Base-by-base conservation (phyloP, 1,140 invertebrate genomes). In the Spodoptera litura region DNA sequence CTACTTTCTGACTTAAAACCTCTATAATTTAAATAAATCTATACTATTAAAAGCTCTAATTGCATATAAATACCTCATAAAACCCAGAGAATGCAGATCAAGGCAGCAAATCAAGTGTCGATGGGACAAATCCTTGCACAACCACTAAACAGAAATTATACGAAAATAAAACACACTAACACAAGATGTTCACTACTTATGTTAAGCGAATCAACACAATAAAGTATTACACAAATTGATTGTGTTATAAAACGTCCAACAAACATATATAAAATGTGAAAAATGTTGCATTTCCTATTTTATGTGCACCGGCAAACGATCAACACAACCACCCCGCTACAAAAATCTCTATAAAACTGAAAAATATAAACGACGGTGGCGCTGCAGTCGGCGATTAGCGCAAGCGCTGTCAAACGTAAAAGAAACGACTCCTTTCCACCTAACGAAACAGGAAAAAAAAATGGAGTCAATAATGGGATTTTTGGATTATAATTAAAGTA, bases 331-430 rank as follows among this genome's bases (percentile, higher is more conserved):
- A 80, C 87, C 38, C 38, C 81, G 77, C 81, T 73, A 81, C 84
- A 89, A 90, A 90, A 92, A 88, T 88, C 88, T 87, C 88, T 89
- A 89, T 76, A 88, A 92, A 94, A 94, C 93, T 94, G 89, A 90
- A 88, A 85, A 89, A 85, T 20, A 56, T 71, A 59, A 35, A 38
- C 71, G 31, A 83, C 68, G 78, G 78, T 53, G 86, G 88, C 89
- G 91, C 89, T 83, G 87, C 85, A 78, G 59, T 84, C 82, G 80
- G 49, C 51, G 76, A 87, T 87, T 87, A 70, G 88, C 90, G 89
- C 87, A 89, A 82, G 89, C 91, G 91, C 89, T 89, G 86, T 91
- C 88, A 89, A 84, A 78, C 61, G 68, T 20, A 66, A 79, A 77
- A 75, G 58, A 49, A 80, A 78, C 58, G 51, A 56, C 35, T 64